Conservation (phyloP, 30 jellyfish, hydroid and myxozoan species). For the Phacellophora camtschatica region DNA sequence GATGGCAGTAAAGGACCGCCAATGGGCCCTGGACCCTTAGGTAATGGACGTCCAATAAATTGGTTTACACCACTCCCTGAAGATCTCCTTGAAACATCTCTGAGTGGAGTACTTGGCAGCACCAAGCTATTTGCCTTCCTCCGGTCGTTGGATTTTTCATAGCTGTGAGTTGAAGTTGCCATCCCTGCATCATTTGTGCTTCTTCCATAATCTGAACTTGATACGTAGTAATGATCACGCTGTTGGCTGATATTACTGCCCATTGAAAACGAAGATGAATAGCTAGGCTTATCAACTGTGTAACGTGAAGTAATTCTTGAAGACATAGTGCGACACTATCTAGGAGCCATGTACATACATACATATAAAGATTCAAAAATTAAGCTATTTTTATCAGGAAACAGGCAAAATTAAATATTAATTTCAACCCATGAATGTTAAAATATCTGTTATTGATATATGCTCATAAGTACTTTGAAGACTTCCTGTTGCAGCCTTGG, state of each 20-base stretch:
- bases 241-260: slow-evolving; percentile 24
- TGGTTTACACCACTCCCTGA: background rate
- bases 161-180: slow-evolving; percentile 17
- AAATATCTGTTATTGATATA: no score
- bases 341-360: background rate
- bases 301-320: slow-evolving; percentile 13
- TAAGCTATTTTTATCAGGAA: background rate
- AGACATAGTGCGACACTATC: slow-evolving; percentile 6
- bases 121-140: background rate
- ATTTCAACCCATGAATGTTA: no score
- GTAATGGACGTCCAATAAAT: slow-evolving; percentile 47
- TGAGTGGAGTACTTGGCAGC: background rate
- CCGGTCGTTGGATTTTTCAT: background rate
- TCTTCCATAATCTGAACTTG: slow-evolving; percentile 47
- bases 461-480: no score
- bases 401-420: no score
- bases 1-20: slow-evolving; percentile 69
- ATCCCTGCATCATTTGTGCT: slow-evolving; percentile 37
- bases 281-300: background rate
- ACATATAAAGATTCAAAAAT: background rate
- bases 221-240: background rate
- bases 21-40: slow-evolving; percentile 76
- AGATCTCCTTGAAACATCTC: background rate
- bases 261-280: slow-evolving; percentile 30
- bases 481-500: no score